Evolutionary conservation across 2,113 vertebrate species (phyloP), one percentile per base, ranked within the genome.

Genomic region (Amphiprion ocellaris): DNA sequence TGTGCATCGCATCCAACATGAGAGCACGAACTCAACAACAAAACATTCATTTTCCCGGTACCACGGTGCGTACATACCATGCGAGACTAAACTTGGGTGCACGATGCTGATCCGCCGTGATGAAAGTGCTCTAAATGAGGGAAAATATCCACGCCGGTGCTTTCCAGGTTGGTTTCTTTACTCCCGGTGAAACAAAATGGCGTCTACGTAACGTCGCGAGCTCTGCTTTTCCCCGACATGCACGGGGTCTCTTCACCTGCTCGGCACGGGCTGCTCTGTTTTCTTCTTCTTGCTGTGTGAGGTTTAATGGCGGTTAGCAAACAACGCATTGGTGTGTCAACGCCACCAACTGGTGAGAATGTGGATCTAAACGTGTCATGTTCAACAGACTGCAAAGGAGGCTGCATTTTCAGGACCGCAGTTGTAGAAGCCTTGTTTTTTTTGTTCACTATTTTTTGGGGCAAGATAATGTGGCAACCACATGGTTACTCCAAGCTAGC

Each of bases 141-240:
- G 24, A 37, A 84, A 87, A 61, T 78, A 85, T 88, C 74, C 82
- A 54, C 59, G 88, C 92, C 94, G 91, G 82, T 75, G 90, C 10
- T 90, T 90, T 85, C 93, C 81, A 73, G 84, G 87, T 88, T 90
- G 90, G 69, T 90, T 93, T 94, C 94, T 93, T 94, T 92, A 91
- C 94, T 96, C 94, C 95, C 91, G 95, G 94, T 93, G 93, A 95
- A 94, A 95, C 95, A 97, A 97, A 97, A 97, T 92, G 91, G 92
- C 91, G 79, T 11, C 79, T 0, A 56, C 85, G 86, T 90, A 82
- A 83, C 84, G 79, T 83, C 89, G 86, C 83, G 70, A 91, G 65
- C 74, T 79, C 84, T 61, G 77, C 64, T 66, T 63, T 59, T 79
- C 21, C 17, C 8, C 46, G 53, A 19, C 3, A 15, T 50, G 21